Base-by-base conservation (phyloP, 1,140 invertebrate genomes). In the Antheraea mylitta region DNA sequence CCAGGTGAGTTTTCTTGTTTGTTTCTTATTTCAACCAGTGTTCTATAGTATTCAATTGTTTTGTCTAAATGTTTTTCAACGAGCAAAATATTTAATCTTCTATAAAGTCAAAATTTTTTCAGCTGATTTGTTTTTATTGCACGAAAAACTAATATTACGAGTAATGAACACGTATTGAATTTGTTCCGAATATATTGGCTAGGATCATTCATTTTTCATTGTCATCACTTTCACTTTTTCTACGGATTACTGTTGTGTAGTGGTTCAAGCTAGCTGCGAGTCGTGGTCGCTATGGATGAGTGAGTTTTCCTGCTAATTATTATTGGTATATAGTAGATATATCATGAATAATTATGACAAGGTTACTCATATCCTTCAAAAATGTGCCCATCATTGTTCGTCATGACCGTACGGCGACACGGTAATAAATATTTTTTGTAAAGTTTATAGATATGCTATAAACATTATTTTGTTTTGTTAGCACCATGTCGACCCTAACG, bases 201-300 rank as follows among this genome's bases (percentile, higher is more conserved):
- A 90, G 86, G 79, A 89, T 90, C 86, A 53, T 53, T 53, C 45
- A 53, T 53, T 53, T 53, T 53, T 53, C 45, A 86, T 90, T 90
- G 89, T 90, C 88, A 92, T 90, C 88, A 92, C 89, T 92, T 91
- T 92, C 88, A 91, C 89, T 91, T 92, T 89, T 82, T 71, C 85
- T 81, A 78, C 86, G 76, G 84, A 86, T 88, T 82, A 84, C 78
- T 84, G 68, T 85, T 61, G 11, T 81, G 75, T 85, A 87, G 83
- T 85, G 82, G 78, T 87, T 83, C 75, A 79, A 87, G 81, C 86
- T 80, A 85, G 70, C 77, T 82, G 82, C 72, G 76, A 81, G 80
- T 75, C 76, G 78, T 80, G 82, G 73, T 85, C 83, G 86, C 82
- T 82, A 89, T 91, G 87, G 86, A 92, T 87, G 86, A 91, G 87